phyloP scores from a whole-genome alignment of 2,113 vertebrate genomes.

The Calidris pygmaea region DNA sequence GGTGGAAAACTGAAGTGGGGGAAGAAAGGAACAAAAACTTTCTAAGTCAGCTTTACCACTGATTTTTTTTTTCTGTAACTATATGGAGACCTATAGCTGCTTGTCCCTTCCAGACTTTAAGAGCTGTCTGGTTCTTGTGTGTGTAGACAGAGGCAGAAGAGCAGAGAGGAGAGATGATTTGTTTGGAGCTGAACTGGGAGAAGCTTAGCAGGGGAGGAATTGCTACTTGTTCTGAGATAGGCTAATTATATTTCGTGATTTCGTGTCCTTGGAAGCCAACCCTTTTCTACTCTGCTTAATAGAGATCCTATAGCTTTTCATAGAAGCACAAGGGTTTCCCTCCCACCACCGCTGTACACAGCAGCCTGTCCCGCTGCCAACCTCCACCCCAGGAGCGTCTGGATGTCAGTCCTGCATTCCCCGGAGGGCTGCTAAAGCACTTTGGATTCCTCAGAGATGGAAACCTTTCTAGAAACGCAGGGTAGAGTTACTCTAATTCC shows the following conservation, averaged over 20 bases:
- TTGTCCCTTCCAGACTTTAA: neutral
- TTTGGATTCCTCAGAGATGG: constrained; percentile 41
- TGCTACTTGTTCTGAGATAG: neutral
- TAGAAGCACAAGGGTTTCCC: neutral
- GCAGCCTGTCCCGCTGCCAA: constrained; percentile 10
- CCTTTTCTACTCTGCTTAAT: neutral
- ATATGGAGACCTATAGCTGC: neutral
- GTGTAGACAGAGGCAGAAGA: neutral
- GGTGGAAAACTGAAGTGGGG: constrained; percentile 55
- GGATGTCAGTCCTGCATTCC: constrained; percentile 43
- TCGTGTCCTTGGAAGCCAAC: constrained; percentile 48
- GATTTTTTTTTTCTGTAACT: neutral
- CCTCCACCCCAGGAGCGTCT: neutral
- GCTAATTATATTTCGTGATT: constrained; percentile 46
- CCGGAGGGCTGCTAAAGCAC: constrained; percentile 16
- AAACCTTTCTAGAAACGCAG: constrained; percentile 44
- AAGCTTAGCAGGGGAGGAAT: constrained; percentile 38
- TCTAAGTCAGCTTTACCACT: neutral
- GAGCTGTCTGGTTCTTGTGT: neutral
- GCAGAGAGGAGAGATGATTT: constrained; percentile 13
- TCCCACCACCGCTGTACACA: neutral
- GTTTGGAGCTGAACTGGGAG: constrained; percentile 8
- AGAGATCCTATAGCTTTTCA: neutral
- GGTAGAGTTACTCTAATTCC: constrained; percentile 53
- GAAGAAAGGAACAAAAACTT: constrained; percentile 53